Evolutionary conservation across 2,888 invertebrate species (phyloP), one percentile per base, ranked within the genome.

Genomic region (Aromia moschata): DNA sequence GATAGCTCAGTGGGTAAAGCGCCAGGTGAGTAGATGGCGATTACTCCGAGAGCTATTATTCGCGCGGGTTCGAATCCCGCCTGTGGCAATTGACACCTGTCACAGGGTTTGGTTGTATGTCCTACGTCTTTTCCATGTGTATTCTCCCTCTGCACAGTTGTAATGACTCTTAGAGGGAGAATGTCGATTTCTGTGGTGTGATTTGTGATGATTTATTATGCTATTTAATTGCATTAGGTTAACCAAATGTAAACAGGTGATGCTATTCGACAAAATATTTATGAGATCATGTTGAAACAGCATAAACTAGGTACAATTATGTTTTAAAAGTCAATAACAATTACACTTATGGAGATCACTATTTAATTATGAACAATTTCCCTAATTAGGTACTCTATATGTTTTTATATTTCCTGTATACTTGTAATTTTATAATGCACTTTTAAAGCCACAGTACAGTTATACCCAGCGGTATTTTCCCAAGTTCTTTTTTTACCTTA

Each of bases 381-480:
- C 30, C 12, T 49, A 57, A 56, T 60, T 55, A 55, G n/a, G n/a
- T 53, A 59, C 41, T 56, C 44, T 45, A 14, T 53, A 58, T 31
- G 18, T 54, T 37, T 45, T 33, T 47, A 11, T 57, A 53, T 51
- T 58, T 60, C 60, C 64, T 62, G 60, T 65, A 62, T 30, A 54
- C 53, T 51, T 53, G 56, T 40, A 53, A 44, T 41, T 49, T 18
- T 41, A 49, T 52, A 53, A 53, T 56, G 53, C 53, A 57, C 38
- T 45, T 36, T 18, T 33, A 56, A 49, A 38, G 46, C 40, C 36
- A 56, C 15, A 37, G 47, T 46, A 53, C 51, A 55, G 56, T 64
- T 57, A 54, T 9, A 11, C 40, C n/a, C 18, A 36, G 47, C 40
- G 52, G 66, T 62, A 66, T 60, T 60, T 67, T 67, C 65, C 63